These are phyloP conservation scores for Drosophila pseudotakahashii DNA, from an alignment of 2,888 invertebrate genomes.

Conservation along the genomic window DNA sequence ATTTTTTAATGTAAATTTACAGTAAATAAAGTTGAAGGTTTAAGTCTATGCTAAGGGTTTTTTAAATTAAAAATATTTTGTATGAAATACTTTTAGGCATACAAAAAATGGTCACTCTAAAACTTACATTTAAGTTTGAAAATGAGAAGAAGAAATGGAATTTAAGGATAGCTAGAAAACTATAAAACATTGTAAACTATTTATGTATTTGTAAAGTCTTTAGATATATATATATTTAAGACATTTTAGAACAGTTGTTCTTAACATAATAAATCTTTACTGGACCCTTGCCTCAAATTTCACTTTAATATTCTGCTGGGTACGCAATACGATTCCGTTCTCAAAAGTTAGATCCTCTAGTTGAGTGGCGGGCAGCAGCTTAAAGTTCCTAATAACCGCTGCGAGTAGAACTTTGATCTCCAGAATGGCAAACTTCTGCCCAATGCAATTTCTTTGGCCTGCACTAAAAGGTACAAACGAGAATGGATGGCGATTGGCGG, in stretches of 20 bases:
- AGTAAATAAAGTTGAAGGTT: too few species aligned
- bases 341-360: constrained; percentile 84
- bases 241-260: neutral
- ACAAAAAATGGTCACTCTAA: too few species aligned
- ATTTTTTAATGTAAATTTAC: too few species aligned
- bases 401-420: constrained; percentile 87
- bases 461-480: constrained; percentile 89
- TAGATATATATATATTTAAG: too few species aligned
- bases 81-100: too few species aligned
- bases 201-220: too few species aligned
- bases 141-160: too few species aligned
- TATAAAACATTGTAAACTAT: too few species aligned
- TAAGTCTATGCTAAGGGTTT: too few species aligned
- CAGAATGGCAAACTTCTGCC: constrained; percentile 88
- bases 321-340: constrained; percentile 85
- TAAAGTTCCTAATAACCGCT: constrained; percentile 85
- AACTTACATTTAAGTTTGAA: too few species aligned
- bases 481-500: constrained; percentile 86
- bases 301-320: constrained; percentile 82
- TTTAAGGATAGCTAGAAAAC: too few species aligned
- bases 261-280: neutral
- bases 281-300: constrained; percentile 34
- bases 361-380: constrained; percentile 85
- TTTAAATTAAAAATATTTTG: too few species aligned
- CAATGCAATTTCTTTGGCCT: constrained; percentile 89